Conservation (phyloP, 2,797 vertebrate species). For the Siniperca scherzeri region DNA sequence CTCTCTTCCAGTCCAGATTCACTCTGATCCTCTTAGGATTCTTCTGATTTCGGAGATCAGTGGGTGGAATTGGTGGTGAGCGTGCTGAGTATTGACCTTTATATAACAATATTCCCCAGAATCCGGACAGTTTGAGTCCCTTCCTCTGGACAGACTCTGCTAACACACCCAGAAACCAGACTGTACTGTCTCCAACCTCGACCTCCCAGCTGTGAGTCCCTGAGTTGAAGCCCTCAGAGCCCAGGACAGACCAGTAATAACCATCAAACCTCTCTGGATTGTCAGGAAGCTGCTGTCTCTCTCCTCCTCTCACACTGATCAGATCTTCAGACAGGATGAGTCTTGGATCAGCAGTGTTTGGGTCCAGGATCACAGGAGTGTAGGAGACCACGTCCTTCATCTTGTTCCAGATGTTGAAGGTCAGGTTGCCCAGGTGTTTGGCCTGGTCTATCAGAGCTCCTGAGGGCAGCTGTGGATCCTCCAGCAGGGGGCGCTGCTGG, state of each 20-base stretch:
- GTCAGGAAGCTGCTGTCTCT: background rate
- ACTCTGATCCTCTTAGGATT: background rate
- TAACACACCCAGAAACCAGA: background rate
- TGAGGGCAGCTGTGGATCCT: no score
- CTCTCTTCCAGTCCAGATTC: background rate
- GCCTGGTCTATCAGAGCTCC: no score
- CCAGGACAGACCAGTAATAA: background rate
- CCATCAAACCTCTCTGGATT: background rate
- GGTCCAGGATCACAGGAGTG: no score
- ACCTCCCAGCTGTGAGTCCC: slow-evolving; percentile 5
- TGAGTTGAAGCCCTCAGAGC: slow-evolving; percentile 5
- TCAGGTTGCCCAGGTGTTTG: no score
- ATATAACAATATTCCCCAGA: background rate
- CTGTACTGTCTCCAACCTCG: background rate
- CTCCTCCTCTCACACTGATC: background rate
- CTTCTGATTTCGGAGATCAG: background rate
- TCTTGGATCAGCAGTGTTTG: no score
- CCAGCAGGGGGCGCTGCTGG: no score
- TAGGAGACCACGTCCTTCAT: no score
- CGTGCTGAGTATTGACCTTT: background rate
- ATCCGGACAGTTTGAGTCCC: no score
- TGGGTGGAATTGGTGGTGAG: accelerated
- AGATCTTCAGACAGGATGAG: no score
- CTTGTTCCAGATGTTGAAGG: no score
- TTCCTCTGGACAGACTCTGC: no score